phyloP scores from a whole-genome alignment of 1,140 invertebrate genomes.

The Ceratosolen fusciceps region DNA sequence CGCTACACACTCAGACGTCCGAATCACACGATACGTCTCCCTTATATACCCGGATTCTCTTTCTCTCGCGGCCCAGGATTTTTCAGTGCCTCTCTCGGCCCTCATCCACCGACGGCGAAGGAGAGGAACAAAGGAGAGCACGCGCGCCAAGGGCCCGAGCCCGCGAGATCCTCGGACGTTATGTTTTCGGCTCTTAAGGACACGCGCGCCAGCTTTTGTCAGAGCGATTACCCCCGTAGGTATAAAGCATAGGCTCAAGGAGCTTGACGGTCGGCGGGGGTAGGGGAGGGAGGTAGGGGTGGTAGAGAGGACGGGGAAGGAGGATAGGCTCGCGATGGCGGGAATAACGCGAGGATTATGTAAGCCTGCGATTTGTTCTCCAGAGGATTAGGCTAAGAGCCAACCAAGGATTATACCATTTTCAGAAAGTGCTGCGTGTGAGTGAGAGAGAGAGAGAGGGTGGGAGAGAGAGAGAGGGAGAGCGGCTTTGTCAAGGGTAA shows the following conservation, averaged over 20 bases:
- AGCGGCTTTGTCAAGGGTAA: constrained; percentile 1
- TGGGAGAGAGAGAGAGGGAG: not conserved
- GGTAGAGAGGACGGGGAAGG: too few species aligned
- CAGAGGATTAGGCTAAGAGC: not conserved
- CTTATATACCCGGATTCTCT: not conserved
- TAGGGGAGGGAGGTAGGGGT: too few species aligned
- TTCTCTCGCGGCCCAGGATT: constrained; percentile 19
- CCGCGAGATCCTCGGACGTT: not conserved
- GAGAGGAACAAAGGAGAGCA: not conserved
- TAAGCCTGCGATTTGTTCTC: not conserved
- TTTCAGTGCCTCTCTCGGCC: constrained; percentile 9
- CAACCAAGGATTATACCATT: not conserved
- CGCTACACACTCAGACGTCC: constrained; percentile 22
- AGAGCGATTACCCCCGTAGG: too few species aligned
- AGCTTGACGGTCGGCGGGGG: too few species aligned
- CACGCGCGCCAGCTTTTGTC: too few species aligned
- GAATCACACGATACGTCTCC: constrained; percentile 14
- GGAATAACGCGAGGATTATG: not conserved
- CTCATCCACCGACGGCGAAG: not conserved
- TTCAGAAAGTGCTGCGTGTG: too few species aligned
- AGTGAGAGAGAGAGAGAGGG: not conserved
- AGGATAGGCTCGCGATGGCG: not conserved
- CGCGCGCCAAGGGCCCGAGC: not conserved
- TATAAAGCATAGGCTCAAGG: too few species aligned
- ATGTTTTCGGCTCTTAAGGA: too few species aligned